phyloP scores from a whole-genome alignment of 1,140 invertebrate species.

The Anoplolepis gracilipes region DNA sequence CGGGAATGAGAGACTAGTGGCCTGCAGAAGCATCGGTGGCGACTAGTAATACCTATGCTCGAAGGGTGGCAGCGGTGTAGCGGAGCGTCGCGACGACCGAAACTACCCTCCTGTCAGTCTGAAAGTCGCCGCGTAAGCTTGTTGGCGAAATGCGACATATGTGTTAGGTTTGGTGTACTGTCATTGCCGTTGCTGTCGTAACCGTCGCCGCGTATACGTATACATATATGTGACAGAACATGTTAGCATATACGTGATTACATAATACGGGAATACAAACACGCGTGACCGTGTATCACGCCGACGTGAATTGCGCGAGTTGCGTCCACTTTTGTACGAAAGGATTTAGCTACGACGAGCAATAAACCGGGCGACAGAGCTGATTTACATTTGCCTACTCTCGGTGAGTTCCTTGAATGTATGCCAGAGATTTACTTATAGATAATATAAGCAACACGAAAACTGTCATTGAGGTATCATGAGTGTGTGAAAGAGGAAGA shows the following conservation, averaged over 20 bases:
- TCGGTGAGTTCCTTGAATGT: slow-evolving; percentile 66
- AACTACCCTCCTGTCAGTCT: slow-evolving; percentile 78
- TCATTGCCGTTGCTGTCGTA: neutral
- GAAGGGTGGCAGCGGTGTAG: slow-evolving; percentile 78
- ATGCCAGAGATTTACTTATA: slow-evolving; percentile 44
- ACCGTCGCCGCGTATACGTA: neutral
- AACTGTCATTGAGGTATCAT: neutral
- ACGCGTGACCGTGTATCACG: neutral
- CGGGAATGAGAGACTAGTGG: neutral
- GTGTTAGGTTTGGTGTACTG: slow-evolving; percentile 26
- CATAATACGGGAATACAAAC: neutral
- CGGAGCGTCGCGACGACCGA: slow-evolving; percentile 55
- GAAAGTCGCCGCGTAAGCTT: slow-evolving; percentile 75
- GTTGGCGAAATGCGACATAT: slow-evolving; percentile 55
- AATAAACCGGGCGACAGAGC: slow-evolving; percentile 10
- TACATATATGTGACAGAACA: neutral
- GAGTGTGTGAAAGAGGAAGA: too few relatives aligned
- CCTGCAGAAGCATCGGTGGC: neutral
- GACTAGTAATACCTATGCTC: slow-evolving; percentile 60
- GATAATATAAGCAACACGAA: slow-evolving; percentile 51
- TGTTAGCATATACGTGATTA: neutral
- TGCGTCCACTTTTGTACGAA: neutral
- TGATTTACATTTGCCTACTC: neutral
- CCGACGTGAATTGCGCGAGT: slow-evolving; percentile 5
- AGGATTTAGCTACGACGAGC: neutral